Evolutionary conservation across 2,797 vertebrate genomes (phyloP).

Genomic region (Coregonus sp.): DNA sequence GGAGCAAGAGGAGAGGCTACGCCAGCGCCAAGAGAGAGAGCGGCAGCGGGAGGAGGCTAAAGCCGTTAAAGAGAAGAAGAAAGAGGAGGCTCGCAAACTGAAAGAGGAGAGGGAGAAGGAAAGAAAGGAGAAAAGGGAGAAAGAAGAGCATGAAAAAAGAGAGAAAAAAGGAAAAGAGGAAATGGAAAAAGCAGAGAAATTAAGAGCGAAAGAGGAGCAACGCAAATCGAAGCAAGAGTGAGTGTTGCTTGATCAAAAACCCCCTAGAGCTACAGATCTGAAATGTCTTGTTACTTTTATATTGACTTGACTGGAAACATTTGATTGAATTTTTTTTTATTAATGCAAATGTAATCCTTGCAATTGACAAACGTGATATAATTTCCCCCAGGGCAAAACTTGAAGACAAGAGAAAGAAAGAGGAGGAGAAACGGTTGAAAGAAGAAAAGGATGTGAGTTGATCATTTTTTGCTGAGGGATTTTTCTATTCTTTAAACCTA

Average conservation of each 20-base stretch:
- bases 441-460: conserved; percentile 90
- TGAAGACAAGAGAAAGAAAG: conserved; percentile 95
- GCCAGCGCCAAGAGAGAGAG: conserved; percentile 80
- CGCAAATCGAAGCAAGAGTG: conserved; percentile 92
- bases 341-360: not conserved
- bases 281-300: not conserved
- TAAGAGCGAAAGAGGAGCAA: conserved; percentile 88
- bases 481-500: not conserved
- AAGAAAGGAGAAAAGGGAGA: conserved; percentile 87
- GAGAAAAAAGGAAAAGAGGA: conserved; percentile 91
- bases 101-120: conserved; percentile 86
- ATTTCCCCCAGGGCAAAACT: conserved; percentile 83
- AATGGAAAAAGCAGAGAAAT: conserved; percentile 91
- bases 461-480: not conserved
- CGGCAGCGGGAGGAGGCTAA: conserved; percentile 86
- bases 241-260: conserved; percentile 55
- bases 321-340: not conserved
- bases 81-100: conserved; percentile 83
- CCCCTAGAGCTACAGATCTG: not conserved
- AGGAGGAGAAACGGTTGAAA: conserved; percentile 91
- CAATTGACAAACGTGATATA: not conserved
- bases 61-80: conserved; percentile 83
- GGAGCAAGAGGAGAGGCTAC: conserved; percentile 76
- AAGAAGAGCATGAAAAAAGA: conserved; percentile 84
- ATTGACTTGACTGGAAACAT: not conserved